Percentiles rank a stretch among this genome's conserved stretches.
Conservation (phyloP, 1,140 invertebrate species). For the Lutraria rhynchaena region DNA sequence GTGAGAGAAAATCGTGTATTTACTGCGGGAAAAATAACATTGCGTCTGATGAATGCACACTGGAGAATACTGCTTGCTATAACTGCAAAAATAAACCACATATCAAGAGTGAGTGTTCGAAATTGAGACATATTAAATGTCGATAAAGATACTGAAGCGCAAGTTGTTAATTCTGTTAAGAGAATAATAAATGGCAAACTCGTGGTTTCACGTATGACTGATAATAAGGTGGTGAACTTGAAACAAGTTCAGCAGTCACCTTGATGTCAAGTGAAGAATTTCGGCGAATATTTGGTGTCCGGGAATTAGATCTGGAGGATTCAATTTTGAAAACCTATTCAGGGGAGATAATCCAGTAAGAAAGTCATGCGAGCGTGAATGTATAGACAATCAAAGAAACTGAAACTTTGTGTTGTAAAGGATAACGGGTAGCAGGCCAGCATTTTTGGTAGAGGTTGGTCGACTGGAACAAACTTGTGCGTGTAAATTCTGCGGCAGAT, state of each 20-base stretch:
- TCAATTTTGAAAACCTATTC: constrained; percentile 51
- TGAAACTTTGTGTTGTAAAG: constrained; percentile 38
- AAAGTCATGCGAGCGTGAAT: not conserved
- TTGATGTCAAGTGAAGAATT: constrained; percentile 35
- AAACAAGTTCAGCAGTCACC: constrained; percentile 44
- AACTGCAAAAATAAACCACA: not conserved
- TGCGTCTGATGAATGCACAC: not conserved
- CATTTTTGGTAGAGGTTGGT: constrained; percentile 60
- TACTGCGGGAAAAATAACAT: constrained; percentile 6
- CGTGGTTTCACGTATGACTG: not conserved
- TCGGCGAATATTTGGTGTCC: not conserved
- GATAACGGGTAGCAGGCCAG: not conserved
- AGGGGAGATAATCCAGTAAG: constrained; percentile 21
- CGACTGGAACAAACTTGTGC: constrained; percentile 24
- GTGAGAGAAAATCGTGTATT: not conserved
- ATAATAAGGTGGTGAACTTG: constrained; percentile 45
- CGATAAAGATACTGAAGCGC: not conserved
- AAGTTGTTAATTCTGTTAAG: not conserved
- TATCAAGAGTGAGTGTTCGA: not conserved
- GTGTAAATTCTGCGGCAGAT: not conserved
- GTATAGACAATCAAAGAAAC: constrained; percentile 25
- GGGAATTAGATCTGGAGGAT: not conserved
- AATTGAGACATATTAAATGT: not conserved
- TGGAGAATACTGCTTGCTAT: not conserved
- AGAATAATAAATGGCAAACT: not conserved